phyloP scores from a whole-genome alignment of 2,888 invertebrate species.

The Cerastis rubricosa region DNA sequence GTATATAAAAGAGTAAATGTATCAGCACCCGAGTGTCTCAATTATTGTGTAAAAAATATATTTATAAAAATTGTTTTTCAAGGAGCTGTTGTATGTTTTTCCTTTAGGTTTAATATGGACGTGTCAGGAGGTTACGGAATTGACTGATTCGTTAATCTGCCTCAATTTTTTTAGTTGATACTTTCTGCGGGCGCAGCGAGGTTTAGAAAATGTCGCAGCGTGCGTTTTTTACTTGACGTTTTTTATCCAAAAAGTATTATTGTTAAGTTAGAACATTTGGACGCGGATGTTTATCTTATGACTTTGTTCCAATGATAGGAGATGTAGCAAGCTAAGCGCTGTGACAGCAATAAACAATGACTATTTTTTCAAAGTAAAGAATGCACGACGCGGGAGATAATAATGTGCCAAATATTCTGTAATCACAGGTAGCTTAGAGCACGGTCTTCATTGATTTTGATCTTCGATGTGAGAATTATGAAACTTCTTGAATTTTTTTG shows the following conservation, averaged over 20 bases:
- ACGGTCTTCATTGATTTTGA: slow-evolving; percentile 56
- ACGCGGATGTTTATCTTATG: slow-evolving; percentile 42
- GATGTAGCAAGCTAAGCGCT: slow-evolving; percentile 20
- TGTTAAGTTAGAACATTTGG: slow-evolving; percentile 33
- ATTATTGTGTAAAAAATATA: slow-evolving; percentile 71
- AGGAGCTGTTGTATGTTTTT: slow-evolving; percentile 76
- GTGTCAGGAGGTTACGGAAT: slow-evolving; percentile 76
- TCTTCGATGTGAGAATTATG: slow-evolving; percentile 20
- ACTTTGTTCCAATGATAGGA: slow-evolving; percentile 16
- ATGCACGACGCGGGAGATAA: slow-evolving; percentile 71
- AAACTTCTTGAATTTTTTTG: slow-evolving; percentile 53
- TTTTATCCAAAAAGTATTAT: slow-evolving; percentile 35
- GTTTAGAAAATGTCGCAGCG: slow-evolving; percentile 60
- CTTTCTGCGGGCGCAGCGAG: slow-evolving; percentile 65
- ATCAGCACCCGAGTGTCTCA: slow-evolving; percentile 69
- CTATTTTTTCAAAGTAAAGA: slow-evolving; percentile 62
- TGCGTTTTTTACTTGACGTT: slow-evolving; percentile 65
- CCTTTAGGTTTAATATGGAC: slow-evolving; percentile 70
- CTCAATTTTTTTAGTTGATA: slow-evolving; percentile 76
- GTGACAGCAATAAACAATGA: slow-evolving; percentile 29
- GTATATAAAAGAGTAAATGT: slow-evolving; percentile 65
- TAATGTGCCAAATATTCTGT: slow-evolving; percentile 89
- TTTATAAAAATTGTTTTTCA: slow-evolving; percentile 71
- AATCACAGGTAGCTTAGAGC: slow-evolving; percentile 80
- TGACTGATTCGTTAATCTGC: slow-evolving; percentile 81